Evolutionary conservation across 1,140 invertebrate species (phyloP).

Genomic region (Chionoecetes opilio): DNA sequence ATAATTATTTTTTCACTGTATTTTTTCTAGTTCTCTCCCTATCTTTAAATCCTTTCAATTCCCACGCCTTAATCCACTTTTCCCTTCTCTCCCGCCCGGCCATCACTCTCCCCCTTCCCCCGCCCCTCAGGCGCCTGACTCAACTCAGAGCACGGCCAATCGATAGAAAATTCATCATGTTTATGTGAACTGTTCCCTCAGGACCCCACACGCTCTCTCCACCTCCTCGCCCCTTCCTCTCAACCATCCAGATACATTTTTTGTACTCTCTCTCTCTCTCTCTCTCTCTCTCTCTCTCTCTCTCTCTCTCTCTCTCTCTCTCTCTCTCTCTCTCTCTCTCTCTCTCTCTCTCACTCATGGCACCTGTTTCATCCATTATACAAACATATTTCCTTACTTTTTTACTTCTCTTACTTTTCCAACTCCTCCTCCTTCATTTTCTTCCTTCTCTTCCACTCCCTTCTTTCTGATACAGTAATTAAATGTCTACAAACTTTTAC

Average conservation of each 20-base stretch:
- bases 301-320: not conserved
- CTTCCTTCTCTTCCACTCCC: not conserved
- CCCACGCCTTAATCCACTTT: constrained; percentile 28
- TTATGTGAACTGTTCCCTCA: constrained; percentile 59
- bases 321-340: not conserved
- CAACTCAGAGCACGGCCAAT: constrained; percentile 38
- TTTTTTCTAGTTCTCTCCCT: constrained; percentile 9
- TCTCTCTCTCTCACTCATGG: too few species aligned
- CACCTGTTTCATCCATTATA: too few species aligned
- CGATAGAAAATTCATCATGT: constrained; percentile 66
- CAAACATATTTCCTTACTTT: too few species aligned
- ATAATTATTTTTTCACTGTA: not conserved
- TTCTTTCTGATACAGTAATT: not conserved
- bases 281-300: not conserved
- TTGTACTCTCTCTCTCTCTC: not conserved
- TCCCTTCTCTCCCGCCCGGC: not conserved
- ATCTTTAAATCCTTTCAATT: constrained; percentile 25
- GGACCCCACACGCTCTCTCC: not conserved
- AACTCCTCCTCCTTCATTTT: not conserved
- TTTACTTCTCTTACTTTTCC: too few species aligned
- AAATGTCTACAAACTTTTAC: too few species aligned
- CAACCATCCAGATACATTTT: not conserved
- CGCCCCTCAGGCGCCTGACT: constrained; percentile 5
- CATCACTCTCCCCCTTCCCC: not conserved
- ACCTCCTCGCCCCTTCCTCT: not conserved